Conservation (phyloP, 2,113 vertebrate species). For the Kryptolebias marmoratus region DNA sequence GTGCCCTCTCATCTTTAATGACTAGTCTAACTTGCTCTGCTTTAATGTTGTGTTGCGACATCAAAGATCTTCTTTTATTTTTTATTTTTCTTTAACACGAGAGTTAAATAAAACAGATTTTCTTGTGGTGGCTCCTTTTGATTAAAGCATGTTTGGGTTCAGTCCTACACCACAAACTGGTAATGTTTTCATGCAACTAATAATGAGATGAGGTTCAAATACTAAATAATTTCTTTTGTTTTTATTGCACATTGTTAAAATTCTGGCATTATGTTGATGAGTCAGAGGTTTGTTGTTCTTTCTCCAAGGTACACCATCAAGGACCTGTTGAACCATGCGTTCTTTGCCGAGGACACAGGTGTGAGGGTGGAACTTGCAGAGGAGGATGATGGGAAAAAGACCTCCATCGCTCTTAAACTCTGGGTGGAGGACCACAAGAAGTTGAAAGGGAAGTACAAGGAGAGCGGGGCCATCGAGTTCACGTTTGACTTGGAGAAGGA, state of each 20-base stretch:
- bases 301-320: conserved; percentile 90
- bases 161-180: not conserved
- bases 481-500: conserved; percentile 94
- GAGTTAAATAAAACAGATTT: conserved; percentile 26
- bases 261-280: not conserved
- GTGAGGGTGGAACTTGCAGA: conserved; percentile 95
- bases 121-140: conserved; percentile 7
- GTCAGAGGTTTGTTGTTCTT: conserved; percentile 11
- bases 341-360: conserved; percentile 96
- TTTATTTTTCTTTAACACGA: conserved; percentile 36
- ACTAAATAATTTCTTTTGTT: no score
- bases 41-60: conserved; percentile 43
- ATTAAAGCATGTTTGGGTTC: not conserved
- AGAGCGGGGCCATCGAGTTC: conserved; percentile 95
- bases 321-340: conserved; percentile 93
- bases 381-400: conserved; percentile 93
- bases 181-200: not conserved
- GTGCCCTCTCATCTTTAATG: conserved; percentile 47
- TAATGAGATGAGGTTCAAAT: not conserved
- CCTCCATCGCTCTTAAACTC: conserved; percentile 92
- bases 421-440: conserved; percentile 98
- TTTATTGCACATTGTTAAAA: no score
- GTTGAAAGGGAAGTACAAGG: conserved; percentile 96
- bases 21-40: conserved; percentile 22
- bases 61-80: conserved; percentile 51